Evolutionary conservation across 1,140 invertebrate genomes (phyloP).

Genomic region (Zaprionus vittiger): DNA sequence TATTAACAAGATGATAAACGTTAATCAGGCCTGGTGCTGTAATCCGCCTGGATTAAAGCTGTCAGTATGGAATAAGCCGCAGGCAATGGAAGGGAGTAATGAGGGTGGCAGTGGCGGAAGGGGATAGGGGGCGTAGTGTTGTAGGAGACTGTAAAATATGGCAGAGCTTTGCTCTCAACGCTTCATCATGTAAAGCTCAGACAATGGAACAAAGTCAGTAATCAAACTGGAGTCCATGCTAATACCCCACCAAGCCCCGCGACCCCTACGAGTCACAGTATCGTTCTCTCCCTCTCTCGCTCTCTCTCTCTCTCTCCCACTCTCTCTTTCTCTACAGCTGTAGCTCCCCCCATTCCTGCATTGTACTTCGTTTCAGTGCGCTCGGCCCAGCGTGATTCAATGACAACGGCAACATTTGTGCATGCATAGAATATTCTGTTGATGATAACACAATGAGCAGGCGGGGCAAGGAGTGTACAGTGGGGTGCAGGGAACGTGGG

Average conservation of each 20-base stretch:
- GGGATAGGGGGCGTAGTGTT: not conserved
- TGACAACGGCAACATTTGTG: conserved; percentile 81
- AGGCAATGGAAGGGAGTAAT: not conserved
- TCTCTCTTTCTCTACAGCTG: not conserved
- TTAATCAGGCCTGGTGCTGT: conserved; percentile 37
- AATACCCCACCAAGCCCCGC: conserved; percentile 16
- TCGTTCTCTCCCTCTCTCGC: not conserved
- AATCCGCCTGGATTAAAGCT: conserved; percentile 40
- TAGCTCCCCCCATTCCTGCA: not conserved
- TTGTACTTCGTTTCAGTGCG: conserved; percentile 4
- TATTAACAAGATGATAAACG: conserved; percentile 44
- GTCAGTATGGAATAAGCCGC: conserved; percentile 20
- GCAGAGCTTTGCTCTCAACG: conserved; percentile 24
- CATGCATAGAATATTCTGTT: conserved; percentile 81
- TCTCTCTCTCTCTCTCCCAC: not conserved
- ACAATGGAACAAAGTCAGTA: conserved; percentile 59
- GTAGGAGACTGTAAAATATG: conserved; percentile 48
- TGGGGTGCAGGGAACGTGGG: not conserved
- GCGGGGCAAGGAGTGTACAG: not conserved
- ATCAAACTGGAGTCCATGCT: conserved; percentile 53
- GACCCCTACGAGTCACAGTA: not conserved
- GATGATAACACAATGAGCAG: conserved; percentile 76
- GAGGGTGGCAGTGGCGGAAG: too few species aligned
- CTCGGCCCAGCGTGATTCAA: conserved; percentile 67
- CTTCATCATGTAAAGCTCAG: conserved; percentile 55